These are phyloP conservation scores for Nephrotoma appendiculata DNA, from an alignment of 2,888 invertebrate species.

Conservation along the genomic window DNA sequence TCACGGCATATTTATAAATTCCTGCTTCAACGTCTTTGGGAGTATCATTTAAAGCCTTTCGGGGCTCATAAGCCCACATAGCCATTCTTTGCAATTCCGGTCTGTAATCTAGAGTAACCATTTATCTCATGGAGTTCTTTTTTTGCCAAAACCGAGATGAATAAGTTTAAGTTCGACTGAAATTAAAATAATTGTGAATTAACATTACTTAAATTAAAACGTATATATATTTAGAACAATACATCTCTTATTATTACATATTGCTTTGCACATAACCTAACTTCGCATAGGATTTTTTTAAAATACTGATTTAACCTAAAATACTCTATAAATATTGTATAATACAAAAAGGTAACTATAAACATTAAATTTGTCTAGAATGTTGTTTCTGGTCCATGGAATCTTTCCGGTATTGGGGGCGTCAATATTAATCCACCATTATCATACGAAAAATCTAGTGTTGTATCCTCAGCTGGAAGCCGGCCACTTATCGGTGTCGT, in stretches of 20 bases:
- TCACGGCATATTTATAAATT: too few relatives aligned
- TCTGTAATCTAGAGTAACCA: too few relatives aligned
- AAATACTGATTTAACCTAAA: not conserved
- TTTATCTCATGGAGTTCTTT: too few relatives aligned
- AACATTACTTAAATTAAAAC: not conserved
- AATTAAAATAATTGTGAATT: not conserved
- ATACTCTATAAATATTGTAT: not conserved
- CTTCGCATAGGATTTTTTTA: not conserved
- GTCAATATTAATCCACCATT: conserved; percentile 62
- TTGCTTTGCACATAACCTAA: not conserved
- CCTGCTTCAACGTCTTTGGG: too few relatives aligned
- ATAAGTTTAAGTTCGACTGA: too few relatives aligned
- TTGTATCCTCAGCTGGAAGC: conserved; percentile 62
- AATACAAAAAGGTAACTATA: not conserved
- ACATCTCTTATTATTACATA: not conserved
- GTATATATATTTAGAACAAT: not conserved
- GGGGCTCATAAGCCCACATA: too few relatives aligned
- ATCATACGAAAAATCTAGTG: conserved; percentile 63
- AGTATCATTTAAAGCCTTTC: too few relatives aligned
- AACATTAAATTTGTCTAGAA: not conserved
- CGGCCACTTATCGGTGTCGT: conserved; percentile 56
- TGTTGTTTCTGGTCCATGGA: conserved; percentile 11
- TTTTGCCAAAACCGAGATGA: too few relatives aligned
- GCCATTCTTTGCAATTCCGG: too few relatives aligned
- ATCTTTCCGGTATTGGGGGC: conserved; percentile 27